Conservation (phyloP, 2,113 vertebrate species). For the Machaerirhynchus nigripectus region DNA sequence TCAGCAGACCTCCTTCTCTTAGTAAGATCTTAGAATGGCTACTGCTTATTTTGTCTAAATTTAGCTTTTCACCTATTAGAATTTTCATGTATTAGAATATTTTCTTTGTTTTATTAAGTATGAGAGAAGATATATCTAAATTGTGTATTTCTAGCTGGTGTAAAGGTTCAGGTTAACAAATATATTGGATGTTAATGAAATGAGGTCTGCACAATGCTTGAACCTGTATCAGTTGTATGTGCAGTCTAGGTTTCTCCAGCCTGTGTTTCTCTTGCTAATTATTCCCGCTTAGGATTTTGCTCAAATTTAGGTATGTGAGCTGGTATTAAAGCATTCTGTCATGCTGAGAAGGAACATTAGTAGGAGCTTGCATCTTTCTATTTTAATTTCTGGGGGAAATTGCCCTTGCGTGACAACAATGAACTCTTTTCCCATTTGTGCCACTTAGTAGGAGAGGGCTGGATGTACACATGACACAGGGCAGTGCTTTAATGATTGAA, state of each 20-base stretch:
- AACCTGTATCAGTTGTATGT: not conserved
- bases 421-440: not conserved
- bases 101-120: not conserved
- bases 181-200: not conserved
- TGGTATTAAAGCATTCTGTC: not conserved
- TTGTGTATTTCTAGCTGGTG: not conserved
- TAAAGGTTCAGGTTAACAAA: not conserved
- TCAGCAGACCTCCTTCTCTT: not conserved
- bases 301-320: not conserved
- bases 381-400: not conserved
- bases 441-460: not conserved
- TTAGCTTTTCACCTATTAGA: not conserved
- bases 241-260: not conserved
- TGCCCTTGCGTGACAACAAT: not conserved
- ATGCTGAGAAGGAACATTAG: not conserved
- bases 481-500: not conserved
- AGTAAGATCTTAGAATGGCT: not conserved
- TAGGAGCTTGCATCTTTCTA: not conserved
- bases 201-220: not conserved
- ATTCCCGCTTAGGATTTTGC: not conserved
- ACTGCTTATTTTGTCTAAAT: not conserved
- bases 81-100: not conserved
- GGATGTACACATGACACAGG: rapidly evolving
- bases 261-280: not conserved
- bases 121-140: not conserved